These are phyloP conservation scores for Malurus cyaneus DNA, from an alignment of 2,113 vertebrate genomes.

Conservation along the genomic window DNA sequence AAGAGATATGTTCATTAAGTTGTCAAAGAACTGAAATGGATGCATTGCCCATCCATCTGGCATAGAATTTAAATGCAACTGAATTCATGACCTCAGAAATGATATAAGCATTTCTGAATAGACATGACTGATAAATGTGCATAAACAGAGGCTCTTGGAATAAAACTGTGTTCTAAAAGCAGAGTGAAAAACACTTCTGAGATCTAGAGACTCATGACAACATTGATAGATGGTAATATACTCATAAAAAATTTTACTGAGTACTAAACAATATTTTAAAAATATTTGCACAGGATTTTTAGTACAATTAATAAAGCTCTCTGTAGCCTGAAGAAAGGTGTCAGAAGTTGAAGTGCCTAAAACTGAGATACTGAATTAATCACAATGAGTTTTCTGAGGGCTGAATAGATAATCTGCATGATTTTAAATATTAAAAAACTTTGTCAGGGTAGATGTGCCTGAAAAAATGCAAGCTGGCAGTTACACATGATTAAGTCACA, in stretches of 20 bases:
- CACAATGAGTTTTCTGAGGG: constrained; percentile 55
- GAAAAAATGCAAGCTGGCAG: constrained; percentile 61
- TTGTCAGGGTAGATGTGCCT: constrained; percentile 57
- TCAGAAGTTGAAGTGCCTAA: constrained; percentile 44
- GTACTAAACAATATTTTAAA: constrained; percentile 41
- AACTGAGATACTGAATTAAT: constrained; percentile 46
- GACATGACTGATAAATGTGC: constrained; percentile 27
- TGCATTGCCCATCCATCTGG: constrained; percentile 37
- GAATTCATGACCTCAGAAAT: constrained; percentile 47
- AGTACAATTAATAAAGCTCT: constrained; percentile 38
- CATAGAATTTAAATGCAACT: constrained; percentile 44
- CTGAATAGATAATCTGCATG: constrained; percentile 64
- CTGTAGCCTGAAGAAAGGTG: constrained; percentile 54
- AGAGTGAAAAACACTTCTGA: not conserved
- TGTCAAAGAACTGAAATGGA: constrained; percentile 48
- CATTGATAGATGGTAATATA: not conserved
- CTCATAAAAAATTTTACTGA: not conserved
- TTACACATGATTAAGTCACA: constrained; percentile 47
- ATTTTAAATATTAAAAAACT: constrained; percentile 66
- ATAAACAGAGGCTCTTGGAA: constrained; percentile 37
- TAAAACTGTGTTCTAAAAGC: constrained; percentile 7
- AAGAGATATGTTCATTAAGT: constrained; percentile 47
- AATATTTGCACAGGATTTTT: constrained; percentile 51
- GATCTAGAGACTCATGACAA: not conserved
- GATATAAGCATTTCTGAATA: constrained; percentile 55